These are phyloP conservation scores for Auanema sp. DNA, from an alignment of 2,888 invertebrate species.

Conservation along the genomic window DNA sequence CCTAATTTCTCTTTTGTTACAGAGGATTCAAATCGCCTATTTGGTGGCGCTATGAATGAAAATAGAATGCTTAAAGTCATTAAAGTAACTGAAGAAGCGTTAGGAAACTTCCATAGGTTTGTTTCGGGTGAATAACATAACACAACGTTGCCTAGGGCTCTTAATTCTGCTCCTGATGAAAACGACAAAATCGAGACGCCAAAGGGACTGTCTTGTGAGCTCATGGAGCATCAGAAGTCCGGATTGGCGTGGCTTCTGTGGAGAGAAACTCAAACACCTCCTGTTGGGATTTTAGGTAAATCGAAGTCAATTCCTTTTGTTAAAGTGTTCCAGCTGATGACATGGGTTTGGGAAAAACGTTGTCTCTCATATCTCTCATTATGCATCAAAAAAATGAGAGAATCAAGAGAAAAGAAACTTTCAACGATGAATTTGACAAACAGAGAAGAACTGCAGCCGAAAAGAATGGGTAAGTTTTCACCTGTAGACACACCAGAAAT, in stretches of 20 bases:
- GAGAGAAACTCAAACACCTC: constrained; percentile 81
- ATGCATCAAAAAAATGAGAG: constrained; percentile 62
- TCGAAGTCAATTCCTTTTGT: constrained; percentile 6
- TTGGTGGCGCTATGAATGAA: constrained; percentile 60
- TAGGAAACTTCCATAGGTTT: constrained; percentile 47
- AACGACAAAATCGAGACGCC: constrained; percentile 47
- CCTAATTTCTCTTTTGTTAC: no score
- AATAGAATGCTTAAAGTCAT: constrained; percentile 35
- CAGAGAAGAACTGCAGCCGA: constrained; percentile 26
- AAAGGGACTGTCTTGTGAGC: constrained; percentile 43
- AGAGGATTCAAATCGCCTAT: constrained; percentile 45
- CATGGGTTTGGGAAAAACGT: constrained; percentile 69
- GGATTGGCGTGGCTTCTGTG: constrained; percentile 86
- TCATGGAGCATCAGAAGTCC: constrained; percentile 65
- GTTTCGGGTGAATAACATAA: background rate
- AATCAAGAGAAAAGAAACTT: constrained; percentile 26
- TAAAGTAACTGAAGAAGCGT: constrained; percentile 38
- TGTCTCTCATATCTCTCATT: constrained; percentile 68
- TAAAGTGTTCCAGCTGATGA: constrained; percentile 66
- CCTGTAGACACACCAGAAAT: background rate
- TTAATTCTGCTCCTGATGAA: constrained; percentile 37
- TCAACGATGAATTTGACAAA: constrained; percentile 29
- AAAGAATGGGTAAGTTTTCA: constrained; percentile 25
- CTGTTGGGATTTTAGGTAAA: constrained; percentile 83
- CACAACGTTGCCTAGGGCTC: constrained; percentile 29